Percentiles rank a stretch among this genome's conserved stretches.
These are phyloP conservation scores for Hydrotaea cyrtoneurina DNA, from an alignment of 2,888 invertebrate species.

Conservation along the genomic window DNA sequence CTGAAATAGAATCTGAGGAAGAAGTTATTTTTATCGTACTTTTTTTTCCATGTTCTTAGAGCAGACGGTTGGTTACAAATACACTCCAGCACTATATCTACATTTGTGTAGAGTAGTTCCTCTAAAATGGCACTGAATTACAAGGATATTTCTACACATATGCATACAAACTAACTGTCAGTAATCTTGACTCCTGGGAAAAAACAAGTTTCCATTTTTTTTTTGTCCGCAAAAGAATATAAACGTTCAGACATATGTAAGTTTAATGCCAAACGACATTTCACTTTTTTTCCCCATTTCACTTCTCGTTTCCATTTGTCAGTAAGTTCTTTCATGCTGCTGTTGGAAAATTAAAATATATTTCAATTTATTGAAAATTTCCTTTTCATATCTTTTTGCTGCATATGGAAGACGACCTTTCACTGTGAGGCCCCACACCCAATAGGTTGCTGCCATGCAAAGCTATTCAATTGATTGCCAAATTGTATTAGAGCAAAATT, in stretches of 20 bases:
- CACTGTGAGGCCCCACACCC: neutral
- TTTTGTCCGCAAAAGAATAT: neutral
- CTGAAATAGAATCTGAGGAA: too few relatives aligned
- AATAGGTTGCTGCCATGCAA: neutral
- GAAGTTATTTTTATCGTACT: too few relatives aligned
- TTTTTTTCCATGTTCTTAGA: too few relatives aligned
- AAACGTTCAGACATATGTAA: neutral
- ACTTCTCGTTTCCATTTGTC: neutral
- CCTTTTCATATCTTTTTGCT: constrained; percentile 4
- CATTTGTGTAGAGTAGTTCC: neutral
- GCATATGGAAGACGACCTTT: neutral
- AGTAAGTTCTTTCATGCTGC: neutral
- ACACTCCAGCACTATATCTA: neutral
- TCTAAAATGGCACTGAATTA: constrained; percentile 26
- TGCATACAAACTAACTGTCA: neutral
- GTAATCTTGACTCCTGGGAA: neutral
- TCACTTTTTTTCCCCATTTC: neutral
- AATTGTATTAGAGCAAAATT: neutral
- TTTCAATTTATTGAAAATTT: constrained; percentile 19
- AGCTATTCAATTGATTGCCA: constrained; percentile 6
- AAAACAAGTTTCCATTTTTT: neutral
- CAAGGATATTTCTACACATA: constrained; percentile 16
- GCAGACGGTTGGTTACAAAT: neutral
- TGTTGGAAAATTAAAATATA: constrained; percentile 4
- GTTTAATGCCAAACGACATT: constrained; percentile 21